phyloP scores from a whole-genome alignment of 53 echinoderm and acorn worm species.

The Paelopatides confundens region DNA sequence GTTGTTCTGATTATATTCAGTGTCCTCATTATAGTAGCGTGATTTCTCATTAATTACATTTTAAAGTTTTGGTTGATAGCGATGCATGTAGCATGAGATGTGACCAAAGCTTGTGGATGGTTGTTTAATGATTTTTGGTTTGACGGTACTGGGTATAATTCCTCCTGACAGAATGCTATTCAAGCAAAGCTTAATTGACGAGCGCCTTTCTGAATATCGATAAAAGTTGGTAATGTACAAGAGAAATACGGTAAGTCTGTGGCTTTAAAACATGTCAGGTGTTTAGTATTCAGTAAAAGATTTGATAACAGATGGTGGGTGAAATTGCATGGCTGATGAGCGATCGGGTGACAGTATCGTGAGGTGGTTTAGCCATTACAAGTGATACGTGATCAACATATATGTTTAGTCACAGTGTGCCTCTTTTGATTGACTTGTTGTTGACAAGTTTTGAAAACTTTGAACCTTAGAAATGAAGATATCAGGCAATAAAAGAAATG shows the following conservation, averaged over 20 bases:
- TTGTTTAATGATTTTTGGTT: conserved; percentile 39
- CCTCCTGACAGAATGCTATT: background rate
- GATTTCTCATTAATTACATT: conserved; percentile 26
- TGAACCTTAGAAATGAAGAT: no score
- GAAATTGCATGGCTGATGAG: background rate
- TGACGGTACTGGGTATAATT: background rate
- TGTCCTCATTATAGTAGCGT: background rate
- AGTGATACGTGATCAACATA: background rate
- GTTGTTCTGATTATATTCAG: no score
- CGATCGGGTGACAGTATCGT: background rate
- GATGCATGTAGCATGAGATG: background rate
- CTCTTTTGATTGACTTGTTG: background rate
- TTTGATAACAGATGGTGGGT: background rate
- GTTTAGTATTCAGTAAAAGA: background rate
- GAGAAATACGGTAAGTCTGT: background rate
- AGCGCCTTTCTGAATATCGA: conserved; percentile 23
- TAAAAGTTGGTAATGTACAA: background rate
- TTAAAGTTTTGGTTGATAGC: background rate
- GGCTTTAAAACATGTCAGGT: background rate
- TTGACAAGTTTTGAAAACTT: no score
- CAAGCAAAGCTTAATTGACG: background rate
- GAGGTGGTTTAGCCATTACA: background rate
- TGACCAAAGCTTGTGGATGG: background rate
- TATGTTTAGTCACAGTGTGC: background rate
- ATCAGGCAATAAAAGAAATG: no score